Percentiles rank a stretch among this genome's conserved stretches.
Conservation (phyloP, 2,888 invertebrate species). For the Eristalis pertinax region DNA sequence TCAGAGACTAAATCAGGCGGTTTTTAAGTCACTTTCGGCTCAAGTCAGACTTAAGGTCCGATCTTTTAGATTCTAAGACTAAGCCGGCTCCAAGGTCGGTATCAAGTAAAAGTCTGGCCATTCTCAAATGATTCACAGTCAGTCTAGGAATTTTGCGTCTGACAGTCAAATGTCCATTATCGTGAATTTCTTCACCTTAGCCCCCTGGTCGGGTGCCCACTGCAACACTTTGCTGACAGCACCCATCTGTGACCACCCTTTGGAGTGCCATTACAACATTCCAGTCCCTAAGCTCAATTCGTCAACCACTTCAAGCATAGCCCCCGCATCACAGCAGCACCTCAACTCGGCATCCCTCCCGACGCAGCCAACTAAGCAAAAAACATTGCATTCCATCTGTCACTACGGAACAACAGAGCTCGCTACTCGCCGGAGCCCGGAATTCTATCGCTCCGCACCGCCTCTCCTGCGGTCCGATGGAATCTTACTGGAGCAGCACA, state of each 20-base stretch:
- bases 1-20: no score
- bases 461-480: not conserved
- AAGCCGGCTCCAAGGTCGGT: no score
- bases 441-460: not conserved
- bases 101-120: no score
- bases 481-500: conserved; percentile 35
- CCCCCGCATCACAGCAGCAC: not conserved
- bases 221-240: not conserved
- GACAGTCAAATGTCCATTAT: not conserved
- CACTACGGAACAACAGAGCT: not conserved
- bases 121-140: no score
- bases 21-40: no score
- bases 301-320: not conserved
- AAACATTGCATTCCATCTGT: conserved; percentile 46
- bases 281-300: not conserved
- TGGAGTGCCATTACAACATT: not conserved
- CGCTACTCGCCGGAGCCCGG: not conserved
- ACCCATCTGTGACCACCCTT: not conserved
- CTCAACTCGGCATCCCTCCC: not conserved
- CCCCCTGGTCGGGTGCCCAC: not conserved
- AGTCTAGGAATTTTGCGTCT: no score
- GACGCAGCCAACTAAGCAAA: not conserved
- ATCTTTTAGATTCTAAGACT: no score
- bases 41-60: no score
- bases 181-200: not conserved